A percentile compares a stretch with the other conserved stretches of the same genome.
These are phyloP conservation scores for Nibea coibor DNA, from an alignment of 2,113 vertebrate species.

Conservation along the genomic window DNA sequence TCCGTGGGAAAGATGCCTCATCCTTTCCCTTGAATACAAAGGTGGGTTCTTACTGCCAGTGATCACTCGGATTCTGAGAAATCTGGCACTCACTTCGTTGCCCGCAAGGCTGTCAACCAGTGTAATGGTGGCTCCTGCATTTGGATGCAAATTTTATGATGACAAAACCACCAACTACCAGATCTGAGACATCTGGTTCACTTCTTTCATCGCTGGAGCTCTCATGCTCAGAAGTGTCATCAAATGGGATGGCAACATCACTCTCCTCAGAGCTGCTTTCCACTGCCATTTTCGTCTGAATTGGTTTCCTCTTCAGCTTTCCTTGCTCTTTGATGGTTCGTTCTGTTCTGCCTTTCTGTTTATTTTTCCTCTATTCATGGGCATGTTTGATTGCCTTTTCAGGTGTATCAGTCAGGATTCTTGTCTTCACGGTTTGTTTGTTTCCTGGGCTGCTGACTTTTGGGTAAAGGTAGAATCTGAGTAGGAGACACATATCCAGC, in stretches of 20 bases:
- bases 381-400: conserved; percentile 5
- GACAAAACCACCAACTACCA: not conserved
- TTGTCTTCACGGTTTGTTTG: not conserved
- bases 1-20: no score
- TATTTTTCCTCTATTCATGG: conserved; percentile 3
- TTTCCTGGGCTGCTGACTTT: conserved; percentile 17
- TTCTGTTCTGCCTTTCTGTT: conserved; percentile 1
- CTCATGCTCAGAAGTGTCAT: conserved; percentile 8
- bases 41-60: no score
- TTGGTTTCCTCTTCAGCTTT: no score
- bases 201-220: not conserved
- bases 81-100: conserved; percentile 1
- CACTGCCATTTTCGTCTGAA: no score
- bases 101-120: not conserved
- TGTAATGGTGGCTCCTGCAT: not conserved
- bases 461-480: no score
- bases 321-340: not conserved
- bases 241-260: not conserved
- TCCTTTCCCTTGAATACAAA: no score
- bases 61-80: not conserved
- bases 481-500: no score
- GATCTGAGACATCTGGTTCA: conserved; percentile 8
- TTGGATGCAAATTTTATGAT: not conserved
- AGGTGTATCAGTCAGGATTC: conserved; percentile 9
- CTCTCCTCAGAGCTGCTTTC: no score